Percentiles rank a stretch among this genome's conserved stretches.
phyloP scores from a whole-genome alignment of 2,797 vertebrate genomes.

The Pipistrellus nathusii region DNA sequence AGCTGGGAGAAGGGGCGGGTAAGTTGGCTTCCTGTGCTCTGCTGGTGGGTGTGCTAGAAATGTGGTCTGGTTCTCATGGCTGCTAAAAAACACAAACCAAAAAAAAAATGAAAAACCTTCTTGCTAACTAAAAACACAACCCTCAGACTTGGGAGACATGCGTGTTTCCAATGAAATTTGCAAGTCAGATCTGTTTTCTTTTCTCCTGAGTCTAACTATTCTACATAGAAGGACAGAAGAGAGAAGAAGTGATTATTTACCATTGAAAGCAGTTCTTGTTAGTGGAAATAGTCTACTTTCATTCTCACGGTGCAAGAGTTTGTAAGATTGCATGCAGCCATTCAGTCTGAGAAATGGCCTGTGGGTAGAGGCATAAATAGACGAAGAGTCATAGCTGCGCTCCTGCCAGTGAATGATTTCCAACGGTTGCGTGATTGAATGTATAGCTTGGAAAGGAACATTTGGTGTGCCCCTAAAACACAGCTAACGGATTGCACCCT shows the following conservation, averaged over 20 bases:
- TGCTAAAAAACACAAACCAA: background rate
- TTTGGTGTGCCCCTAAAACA: constrained; percentile 1
- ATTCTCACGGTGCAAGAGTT: background rate
- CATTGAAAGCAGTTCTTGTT: background rate
- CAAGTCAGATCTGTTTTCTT: background rate
- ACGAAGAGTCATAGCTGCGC: background rate
- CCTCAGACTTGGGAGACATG: background rate
- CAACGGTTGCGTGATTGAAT: background rate
- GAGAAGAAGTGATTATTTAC: background rate
- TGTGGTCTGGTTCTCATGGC: background rate
- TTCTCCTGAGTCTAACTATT: background rate
- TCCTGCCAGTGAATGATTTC: constrained; percentile 54
- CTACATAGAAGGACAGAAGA: background rate
- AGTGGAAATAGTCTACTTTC: background rate
- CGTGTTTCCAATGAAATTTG: background rate
- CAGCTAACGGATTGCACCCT: background rate
- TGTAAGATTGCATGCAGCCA: background rate
- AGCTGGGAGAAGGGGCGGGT: constrained; percentile 95
- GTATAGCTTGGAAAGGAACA: background rate
- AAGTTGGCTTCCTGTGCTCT: constrained; percentile 73
- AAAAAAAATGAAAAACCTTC: background rate
- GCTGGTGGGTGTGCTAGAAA: background rate
- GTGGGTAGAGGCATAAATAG: constrained; percentile 60
- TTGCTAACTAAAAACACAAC: background rate
- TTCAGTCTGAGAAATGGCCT: constrained; percentile 15